Conservation (phyloP, 2,888 invertebrate species). For the Hymenopus coronatus region DNA sequence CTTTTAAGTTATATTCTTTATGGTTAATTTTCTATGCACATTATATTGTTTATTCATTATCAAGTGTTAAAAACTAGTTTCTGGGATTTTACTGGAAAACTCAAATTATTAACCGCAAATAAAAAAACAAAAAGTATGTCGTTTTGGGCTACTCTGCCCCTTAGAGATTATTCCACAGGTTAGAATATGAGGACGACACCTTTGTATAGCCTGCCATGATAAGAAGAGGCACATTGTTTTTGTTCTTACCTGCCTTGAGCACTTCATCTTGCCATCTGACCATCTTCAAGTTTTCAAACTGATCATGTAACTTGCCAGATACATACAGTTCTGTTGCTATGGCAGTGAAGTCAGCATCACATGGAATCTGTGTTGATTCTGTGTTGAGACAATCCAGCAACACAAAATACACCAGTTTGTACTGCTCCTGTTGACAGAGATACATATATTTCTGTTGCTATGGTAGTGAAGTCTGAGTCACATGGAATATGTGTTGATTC, state of each 20-base stretch:
- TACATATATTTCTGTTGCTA: slow-evolving; percentile 40
- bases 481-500: slow-evolving; percentile 45
- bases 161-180: too few species aligned
- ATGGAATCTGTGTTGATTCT: slow-evolving; percentile 44
- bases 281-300: slow-evolving; percentile 44
- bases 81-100: too few species aligned
- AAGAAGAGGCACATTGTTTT: too few species aligned
- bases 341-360: slow-evolving; percentile 42
- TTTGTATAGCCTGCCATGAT: too few species aligned
- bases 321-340: slow-evolving; percentile 40
- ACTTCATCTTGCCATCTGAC: slow-evolving; percentile 48
- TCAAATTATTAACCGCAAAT: too few species aligned
- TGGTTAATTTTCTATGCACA: too few species aligned
- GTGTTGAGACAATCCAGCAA: slow-evolving; percentile 47
- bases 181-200: too few species aligned
- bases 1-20: too few species aligned
- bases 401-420: slow-evolving; percentile 49
- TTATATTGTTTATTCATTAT: too few species aligned
- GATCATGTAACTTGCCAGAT: slow-evolving; percentile 39
- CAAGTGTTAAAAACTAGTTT: too few species aligned
- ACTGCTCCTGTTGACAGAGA: slow-evolving; percentile 45
- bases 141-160: too few species aligned
- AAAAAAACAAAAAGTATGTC: too few species aligned
- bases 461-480: slow-evolving; percentile 40
- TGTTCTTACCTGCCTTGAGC: slow-evolving; percentile 37